Conservation (phyloP, 2,888 invertebrate species). For the Merodon equestris region DNA sequence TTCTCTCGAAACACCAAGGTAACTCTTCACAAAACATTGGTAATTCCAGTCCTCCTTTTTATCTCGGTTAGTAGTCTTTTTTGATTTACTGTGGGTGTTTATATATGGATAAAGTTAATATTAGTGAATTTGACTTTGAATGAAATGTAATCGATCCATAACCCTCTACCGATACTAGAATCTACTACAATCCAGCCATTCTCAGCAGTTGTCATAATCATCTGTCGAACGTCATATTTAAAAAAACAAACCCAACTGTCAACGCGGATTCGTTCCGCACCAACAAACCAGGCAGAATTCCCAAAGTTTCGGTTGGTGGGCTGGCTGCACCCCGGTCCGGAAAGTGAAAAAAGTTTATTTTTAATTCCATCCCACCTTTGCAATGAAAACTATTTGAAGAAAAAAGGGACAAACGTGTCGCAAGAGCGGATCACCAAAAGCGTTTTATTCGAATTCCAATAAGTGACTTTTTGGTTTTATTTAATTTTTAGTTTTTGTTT, state of each 20-base stretch:
- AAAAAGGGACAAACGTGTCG: neutral
- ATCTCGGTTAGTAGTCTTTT: too few species aligned
- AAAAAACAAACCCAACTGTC: constrained; percentile 42
- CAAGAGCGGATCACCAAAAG: constrained; percentile 4
- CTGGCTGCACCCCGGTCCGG: constrained; percentile 51
- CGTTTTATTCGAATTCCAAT: constrained; percentile 14
- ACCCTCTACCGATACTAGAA: neutral
- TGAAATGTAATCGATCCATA: neutral
- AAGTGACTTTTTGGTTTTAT: constrained; percentile 14
- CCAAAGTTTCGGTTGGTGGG: constrained; percentile 36
- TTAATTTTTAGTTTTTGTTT: too few species aligned
- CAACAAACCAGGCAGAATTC: constrained; percentile 35
- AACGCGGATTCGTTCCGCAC: neutral
- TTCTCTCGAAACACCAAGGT: too few species aligned
- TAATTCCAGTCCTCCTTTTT: too few species aligned
- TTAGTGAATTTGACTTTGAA: too few species aligned
- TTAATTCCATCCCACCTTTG: constrained; percentile 54
- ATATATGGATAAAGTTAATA: too few species aligned
- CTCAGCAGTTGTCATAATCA: constrained; percentile 23
- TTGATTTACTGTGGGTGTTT: too few species aligned
- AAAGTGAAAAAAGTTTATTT: constrained; percentile 28
- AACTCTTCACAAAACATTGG: too few species aligned
- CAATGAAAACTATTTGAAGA: constrained; percentile 56
- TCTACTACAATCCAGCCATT: constrained; percentile 16
- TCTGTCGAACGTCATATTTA: constrained; percentile 1